Conservation (phyloP, 37 sponge, comb jelly and placozoan species). For the Ianthella basta region DNA sequence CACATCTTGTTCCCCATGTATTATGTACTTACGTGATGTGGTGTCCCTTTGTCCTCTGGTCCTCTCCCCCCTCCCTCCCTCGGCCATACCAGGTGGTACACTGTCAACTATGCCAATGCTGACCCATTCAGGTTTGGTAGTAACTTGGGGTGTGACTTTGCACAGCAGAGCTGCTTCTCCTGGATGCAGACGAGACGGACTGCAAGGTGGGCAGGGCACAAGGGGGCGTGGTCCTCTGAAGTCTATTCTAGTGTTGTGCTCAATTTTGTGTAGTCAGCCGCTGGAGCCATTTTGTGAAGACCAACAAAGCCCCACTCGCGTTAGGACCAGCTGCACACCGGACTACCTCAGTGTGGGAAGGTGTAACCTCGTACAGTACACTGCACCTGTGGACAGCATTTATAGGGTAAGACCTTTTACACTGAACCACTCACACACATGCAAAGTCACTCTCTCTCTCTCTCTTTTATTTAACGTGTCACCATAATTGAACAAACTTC, state of each 20-base stretch:
- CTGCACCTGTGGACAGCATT: neutral
- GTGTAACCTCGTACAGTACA: neutral
- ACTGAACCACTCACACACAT: constrained; percentile 33
- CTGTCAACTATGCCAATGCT: constrained; percentile 57
- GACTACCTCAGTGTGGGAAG: neutral
- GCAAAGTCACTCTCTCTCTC: neutral
- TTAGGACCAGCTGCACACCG: neutral
- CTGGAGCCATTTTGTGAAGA: neutral
- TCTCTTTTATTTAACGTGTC: neutral
- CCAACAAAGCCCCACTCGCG: neutral
- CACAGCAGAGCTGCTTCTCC: constrained; percentile 45
- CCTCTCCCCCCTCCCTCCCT: neutral
- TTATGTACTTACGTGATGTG: neutral
- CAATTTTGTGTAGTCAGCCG: neutral
- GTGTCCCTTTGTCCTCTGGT: too few species aligned
- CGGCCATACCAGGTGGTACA: constrained; percentile 57
- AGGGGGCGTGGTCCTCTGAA: neutral
- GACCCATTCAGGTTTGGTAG: constrained; percentile 59
- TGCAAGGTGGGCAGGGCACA: constrained; percentile 12
- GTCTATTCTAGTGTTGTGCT: too few species aligned
- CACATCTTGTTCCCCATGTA: neutral
- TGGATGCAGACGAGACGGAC: constrained; percentile 25
- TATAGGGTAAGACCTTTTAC: neutral
- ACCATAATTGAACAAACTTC: too few species aligned
- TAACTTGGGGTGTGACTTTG: constrained; percentile 60